phyloP scores from a whole-genome alignment of 1,140 invertebrate genomes.

The Tenebrio molitor region DNA sequence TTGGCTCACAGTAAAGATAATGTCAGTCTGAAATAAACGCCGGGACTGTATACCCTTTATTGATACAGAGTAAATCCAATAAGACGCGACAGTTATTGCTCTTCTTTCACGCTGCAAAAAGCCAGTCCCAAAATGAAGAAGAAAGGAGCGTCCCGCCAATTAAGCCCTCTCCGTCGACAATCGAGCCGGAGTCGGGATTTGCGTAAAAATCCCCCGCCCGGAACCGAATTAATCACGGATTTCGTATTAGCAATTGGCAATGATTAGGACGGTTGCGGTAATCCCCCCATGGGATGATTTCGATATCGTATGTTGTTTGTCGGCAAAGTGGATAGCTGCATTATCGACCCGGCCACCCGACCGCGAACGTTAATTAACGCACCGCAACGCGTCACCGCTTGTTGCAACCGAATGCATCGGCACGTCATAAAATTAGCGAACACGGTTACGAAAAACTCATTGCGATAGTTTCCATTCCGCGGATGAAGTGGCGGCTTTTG shows the following conservation, averaged over 20 bases:
- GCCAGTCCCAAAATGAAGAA: conserved; percentile 8
- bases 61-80: conserved; percentile 58
- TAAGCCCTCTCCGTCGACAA: conserved; percentile 5
- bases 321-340: conserved; percentile 53
- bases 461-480: conserved; percentile 10
- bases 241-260: conserved; percentile 25
- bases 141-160: conserved; percentile 49
- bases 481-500: background rate
- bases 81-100: conserved; percentile 57
- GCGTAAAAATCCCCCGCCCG: background rate
- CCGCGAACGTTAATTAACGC: conserved; percentile 53
- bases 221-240: conserved; percentile 12
- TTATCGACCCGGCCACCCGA: conserved; percentile 48
- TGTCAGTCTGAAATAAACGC: conserved; percentile 53
- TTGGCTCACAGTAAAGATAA: conserved; percentile 53
- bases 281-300: conserved; percentile 32
- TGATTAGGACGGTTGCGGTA: conserved; percentile 27
- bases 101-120: conserved; percentile 15
- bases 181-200: background rate
- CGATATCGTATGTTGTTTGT: conserved; percentile 44
- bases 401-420: conserved; percentile 35
- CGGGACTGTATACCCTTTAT: conserved; percentile 52
- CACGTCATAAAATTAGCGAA: conserved; percentile 32
- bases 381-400: conserved; percentile 49
- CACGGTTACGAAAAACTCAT: conserved; percentile 21